Conservation (phyloP, 2,113 vertebrate genomes). For the Desmodus rotundus region DNA sequence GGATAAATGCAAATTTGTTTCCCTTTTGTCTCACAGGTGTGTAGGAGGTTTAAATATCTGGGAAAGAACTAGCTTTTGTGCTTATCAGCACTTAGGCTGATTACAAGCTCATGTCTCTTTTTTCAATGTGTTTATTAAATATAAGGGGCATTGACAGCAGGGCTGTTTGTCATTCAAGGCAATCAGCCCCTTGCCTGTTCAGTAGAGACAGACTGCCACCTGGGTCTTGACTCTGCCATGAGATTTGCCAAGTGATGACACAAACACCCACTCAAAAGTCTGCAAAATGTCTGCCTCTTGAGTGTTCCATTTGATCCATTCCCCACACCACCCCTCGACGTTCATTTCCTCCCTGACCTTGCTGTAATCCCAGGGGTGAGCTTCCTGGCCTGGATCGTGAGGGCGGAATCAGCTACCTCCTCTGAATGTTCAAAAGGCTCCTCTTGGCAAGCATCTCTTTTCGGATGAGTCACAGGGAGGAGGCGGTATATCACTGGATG, state of each 20-base stretch:
- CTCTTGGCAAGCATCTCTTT: slow-evolving; percentile 19
- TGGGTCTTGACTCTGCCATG: slow-evolving; percentile 39
- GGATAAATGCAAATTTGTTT: slow-evolving; percentile 20
- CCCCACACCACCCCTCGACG: background rate
- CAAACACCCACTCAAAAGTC: slow-evolving; percentile 18
- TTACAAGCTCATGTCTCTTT: slow-evolving; percentile 3
- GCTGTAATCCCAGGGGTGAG: background rate
- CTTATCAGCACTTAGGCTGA: background rate
- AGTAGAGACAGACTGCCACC: slow-evolving; percentile 38
- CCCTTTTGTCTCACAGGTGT: background rate
- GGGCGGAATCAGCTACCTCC: background rate
- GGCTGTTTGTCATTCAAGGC: slow-evolving; percentile 27
- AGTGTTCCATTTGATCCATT: background rate
- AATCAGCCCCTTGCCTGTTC: background rate
- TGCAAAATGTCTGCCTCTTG: slow-evolving; percentile 40
- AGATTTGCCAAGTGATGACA: slow-evolving; percentile 46
- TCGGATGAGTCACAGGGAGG: background rate
- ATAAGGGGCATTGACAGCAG: background rate
- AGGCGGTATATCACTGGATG: background rate
- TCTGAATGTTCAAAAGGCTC: background rate
- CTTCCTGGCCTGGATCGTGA: background rate
- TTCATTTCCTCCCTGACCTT: slow-evolving; percentile 47
- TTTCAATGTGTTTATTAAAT: background rate
- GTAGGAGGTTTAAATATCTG: background rate
- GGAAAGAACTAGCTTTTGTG: background rate